Conservation (phyloP, 2,797 vertebrate genomes). For the Gymnopithys bicolor region DNA sequence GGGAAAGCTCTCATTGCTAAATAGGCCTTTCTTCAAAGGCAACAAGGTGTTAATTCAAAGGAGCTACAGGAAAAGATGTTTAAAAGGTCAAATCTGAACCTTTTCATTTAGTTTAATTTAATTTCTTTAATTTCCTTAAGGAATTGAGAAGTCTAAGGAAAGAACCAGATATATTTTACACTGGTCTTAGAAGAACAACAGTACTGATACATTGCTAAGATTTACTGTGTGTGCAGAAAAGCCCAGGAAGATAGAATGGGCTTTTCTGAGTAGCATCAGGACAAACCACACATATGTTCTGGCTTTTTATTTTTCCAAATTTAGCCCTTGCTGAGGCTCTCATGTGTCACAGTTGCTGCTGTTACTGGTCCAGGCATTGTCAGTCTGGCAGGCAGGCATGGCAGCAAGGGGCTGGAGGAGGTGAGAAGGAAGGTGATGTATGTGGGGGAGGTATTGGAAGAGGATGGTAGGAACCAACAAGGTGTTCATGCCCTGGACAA, state of each 20-base stretch:
- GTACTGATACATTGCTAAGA: neutral
- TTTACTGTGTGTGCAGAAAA: neutral
- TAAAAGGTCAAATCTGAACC: neutral
- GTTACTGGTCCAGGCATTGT: rapidly evolving
- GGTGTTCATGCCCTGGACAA: neutral
- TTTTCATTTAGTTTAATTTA: neutral
- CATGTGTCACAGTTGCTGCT: neutral
- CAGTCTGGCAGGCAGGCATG: neutral
- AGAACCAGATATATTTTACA: neutral
- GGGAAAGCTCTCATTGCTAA: neutral
- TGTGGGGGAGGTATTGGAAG: neutral
- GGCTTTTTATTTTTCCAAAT: neutral
- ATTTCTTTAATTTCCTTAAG: neutral
- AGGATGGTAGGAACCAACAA: neutral
- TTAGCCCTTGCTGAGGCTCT: neutral
- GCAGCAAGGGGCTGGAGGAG: neutral
- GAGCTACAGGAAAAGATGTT: neutral
- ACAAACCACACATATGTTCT: neutral
- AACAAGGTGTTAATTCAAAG: neutral
- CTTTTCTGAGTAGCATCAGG: neutral
- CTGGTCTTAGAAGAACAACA: neutral
- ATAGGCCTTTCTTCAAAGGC: neutral
- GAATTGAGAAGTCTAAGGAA: neutral
- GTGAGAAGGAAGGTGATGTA: neutral
- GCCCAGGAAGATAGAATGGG: neutral